phyloP scores from a whole-genome alignment of 1,140 invertebrate genomes.

The Lepidurus arcticus region DNA sequence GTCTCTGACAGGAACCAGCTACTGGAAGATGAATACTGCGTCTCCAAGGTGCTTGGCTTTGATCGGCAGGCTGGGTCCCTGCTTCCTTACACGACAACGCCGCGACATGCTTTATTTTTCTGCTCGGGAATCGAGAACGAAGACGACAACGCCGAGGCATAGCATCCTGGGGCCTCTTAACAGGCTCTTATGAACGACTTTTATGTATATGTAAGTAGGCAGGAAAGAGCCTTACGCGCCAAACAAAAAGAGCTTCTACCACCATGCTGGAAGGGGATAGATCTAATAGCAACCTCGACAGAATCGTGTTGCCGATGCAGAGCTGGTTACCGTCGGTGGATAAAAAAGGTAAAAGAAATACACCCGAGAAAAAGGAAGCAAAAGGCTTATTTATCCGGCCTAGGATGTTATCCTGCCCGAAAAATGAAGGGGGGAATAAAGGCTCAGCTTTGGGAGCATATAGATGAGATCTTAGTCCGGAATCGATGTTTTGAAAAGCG shows the following conservation, averaged over 20 bases:
- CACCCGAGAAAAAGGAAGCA: neutral
- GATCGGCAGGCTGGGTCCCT: neutral
- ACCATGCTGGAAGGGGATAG: neutral
- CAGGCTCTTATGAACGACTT: conserved; percentile 6
- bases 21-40: conserved; percentile 18
- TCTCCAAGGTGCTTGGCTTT: conserved; percentile 18
- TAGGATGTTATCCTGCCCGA: neutral
- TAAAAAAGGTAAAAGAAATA: neutral
- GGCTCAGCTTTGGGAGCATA: conserved; percentile 15
- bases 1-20: conserved; percentile 16
- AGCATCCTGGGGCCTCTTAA: neutral
- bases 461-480: conserved; percentile 1
- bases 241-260: neutral
- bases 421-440: neutral
- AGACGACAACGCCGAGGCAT: neutral
- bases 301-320: conserved; percentile 1
- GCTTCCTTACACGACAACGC: neutral
- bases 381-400: neutral
- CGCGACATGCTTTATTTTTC: neutral
- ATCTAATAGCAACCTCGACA: neutral
- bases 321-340: neutral
- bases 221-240: neutral
- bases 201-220: neutral
- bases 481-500: conserved; percentile 15
- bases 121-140: neutral